Evolutionary conservation across 2,888 invertebrate genomes (phyloP), one percentile per base, ranked within the genome.

Genomic region (Leptura quadrifasciata): DNA sequence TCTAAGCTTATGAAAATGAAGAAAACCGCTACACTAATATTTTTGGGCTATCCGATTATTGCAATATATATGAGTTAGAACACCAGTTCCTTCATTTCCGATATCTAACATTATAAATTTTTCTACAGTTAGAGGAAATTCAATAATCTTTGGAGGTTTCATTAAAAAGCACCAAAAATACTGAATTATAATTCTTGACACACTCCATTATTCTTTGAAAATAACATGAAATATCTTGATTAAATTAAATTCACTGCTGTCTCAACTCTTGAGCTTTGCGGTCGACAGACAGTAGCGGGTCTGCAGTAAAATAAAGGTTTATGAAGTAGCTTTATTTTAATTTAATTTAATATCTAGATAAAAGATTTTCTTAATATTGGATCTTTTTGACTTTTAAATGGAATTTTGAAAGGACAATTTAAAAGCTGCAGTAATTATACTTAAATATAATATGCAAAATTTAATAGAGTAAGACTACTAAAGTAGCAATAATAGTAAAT

Each of bases 191-290:
- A 58, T 58, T 58, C 58, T 27, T 24, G 24, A 27, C 58, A 58
- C 58, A 60, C 24, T 24, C 27, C 17, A 17, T 60, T 31, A 60
- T 60, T 17, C 27, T 15, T 12, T 0, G 60, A 60, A 60, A 24
- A 31, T 60, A 60, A 60, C 31, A 9, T 31, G n/a, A 60, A 60
- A 60, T 60, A 60, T 60, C 27, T 60, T 60, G 31, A 60, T 60
- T 31, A 24, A 60, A 60, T 60, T 60, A 60, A 15, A 15, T 31
- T 31, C n/a, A 58, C 60, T 60, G 31, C 27, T 15, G 15, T n/a
- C 31, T 4, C 31, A 60, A 12, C 24, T 24, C 3, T 47, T 17
- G 17, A 8, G 17, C 60, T 27, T 24, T 60, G 21, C 27, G 27
- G 60, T 8, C 4, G 24, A 31, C 60, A n/a, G n/a, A 47, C 47